Percentiles rank a stretch among this genome's conserved stretches.
Conservation (phyloP, 1,140 invertebrate genomes). For the Eufriesea mexicana region DNA sequence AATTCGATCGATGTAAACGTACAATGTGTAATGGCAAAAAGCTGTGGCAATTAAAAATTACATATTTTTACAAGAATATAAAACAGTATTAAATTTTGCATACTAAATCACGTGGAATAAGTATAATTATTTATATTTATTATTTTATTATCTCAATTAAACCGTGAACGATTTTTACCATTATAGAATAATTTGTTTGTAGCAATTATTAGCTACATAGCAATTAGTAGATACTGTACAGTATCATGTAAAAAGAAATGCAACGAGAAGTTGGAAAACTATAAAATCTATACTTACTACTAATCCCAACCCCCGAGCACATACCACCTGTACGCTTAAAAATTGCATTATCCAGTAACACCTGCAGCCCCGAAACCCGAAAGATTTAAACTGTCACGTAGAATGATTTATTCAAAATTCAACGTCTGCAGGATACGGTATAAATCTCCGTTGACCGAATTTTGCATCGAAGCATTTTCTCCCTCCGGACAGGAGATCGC, state of each 20-base stretch:
- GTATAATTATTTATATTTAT: no score
- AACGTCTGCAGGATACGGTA: not conserved
- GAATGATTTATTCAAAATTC: conserved; percentile 39
- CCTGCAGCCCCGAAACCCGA: not conserved
- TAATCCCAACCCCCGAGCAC: not conserved
- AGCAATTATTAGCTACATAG: no score
- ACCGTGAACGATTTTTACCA: no score
- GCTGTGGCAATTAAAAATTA: no score
- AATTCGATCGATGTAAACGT: no score
- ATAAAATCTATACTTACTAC: not conserved
- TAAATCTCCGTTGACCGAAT: conserved; percentile 31
- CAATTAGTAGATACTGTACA: no score
- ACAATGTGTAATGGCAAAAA: no score
- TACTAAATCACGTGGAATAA: no score
- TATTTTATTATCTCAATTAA: no score
- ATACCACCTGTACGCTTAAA: not conserved
- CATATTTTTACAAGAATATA: no score
- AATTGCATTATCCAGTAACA: not conserved
- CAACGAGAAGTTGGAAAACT: not conserved
- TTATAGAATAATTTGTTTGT: no score
- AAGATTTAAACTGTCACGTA: conserved; percentile 1
- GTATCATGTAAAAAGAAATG: not conserved
- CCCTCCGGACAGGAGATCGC: not conserved
- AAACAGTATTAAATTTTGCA: no score
- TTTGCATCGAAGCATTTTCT: not conserved